Evolutionary conservation across 2,797 vertebrate genomes (phyloP).

Genomic region (Mormyrops attenuatus): DNA sequence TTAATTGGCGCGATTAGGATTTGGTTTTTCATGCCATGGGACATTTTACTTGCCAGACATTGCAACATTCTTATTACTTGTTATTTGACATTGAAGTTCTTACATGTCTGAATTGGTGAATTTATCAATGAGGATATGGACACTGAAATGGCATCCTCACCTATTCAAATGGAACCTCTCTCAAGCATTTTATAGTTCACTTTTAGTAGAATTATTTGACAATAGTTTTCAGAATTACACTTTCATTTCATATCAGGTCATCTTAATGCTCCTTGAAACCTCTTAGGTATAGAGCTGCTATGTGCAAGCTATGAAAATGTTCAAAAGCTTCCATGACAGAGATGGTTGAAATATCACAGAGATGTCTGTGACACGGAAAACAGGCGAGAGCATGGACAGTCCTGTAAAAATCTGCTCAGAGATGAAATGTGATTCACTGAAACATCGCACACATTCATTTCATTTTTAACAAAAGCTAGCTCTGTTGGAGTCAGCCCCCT

Average conservation of each 20-base stretch:
- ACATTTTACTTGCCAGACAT: neutral
- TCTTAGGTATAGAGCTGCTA: neutral
- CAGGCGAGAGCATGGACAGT: neutral
- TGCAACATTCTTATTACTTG: neutral
- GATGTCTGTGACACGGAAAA: neutral
- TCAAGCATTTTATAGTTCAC: neutral
- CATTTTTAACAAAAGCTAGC: constrained; percentile 12
- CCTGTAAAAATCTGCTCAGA: neutral
- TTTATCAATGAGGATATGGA: neutral
- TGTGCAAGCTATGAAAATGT: neutral
- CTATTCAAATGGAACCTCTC: neutral
- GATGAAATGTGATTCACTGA: neutral
- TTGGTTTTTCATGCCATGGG: neutral
- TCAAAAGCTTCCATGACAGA: neutral
- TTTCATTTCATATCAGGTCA: neutral
- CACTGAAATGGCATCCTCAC: neutral
- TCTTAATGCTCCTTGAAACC: neutral
- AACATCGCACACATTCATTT: neutral
- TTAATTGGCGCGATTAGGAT: neutral
- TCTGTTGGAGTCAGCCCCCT: constrained; percentile 14
- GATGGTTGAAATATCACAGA: neutral
- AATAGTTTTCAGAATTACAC: constrained; percentile 1
- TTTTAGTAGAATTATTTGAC: neutral
- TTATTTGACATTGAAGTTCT: neutral
- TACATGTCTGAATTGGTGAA: neutral